phyloP scores from a whole-genome alignment of 2,888 invertebrate species.

The Orthosia incerta region DNA sequence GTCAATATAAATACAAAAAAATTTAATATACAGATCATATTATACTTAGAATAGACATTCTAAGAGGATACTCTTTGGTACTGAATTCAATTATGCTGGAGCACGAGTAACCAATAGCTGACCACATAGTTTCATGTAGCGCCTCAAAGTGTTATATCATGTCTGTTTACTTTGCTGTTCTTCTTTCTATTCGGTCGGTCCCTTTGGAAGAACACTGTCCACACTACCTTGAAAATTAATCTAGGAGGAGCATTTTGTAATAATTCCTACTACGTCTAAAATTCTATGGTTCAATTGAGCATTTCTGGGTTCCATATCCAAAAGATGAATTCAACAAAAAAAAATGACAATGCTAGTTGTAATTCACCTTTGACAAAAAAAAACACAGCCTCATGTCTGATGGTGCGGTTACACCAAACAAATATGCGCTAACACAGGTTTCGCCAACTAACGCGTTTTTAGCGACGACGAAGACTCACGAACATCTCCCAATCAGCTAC shows the following conservation, averaged over 20 bases:
- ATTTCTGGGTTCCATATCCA: no score
- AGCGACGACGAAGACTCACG: background rate
- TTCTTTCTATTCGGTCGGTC: background rate
- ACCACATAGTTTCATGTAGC: background rate
- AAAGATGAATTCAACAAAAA: no score
- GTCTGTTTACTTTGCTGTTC: background rate
- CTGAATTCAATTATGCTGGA: background rate
- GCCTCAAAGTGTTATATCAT: constrained; percentile 2
- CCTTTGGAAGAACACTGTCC: background rate
- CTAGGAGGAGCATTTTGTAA: no score
- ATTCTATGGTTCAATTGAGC: no score
- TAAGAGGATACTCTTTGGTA: background rate
- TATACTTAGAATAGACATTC: no score
- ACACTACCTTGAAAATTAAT: background rate
- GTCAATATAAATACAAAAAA: no score
- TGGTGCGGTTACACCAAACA: no score
- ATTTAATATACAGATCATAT: no score
- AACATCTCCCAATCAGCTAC: background rate
- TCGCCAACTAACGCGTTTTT: background rate
- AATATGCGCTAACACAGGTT: background rate
- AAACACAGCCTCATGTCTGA: no score
- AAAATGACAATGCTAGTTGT: no score
- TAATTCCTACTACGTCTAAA: no score
- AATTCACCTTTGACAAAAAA: no score
- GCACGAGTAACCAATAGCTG: background rate